Evolutionary conservation across 2,113 vertebrate genomes (phyloP), one percentile per base, ranked within the genome.

Genomic region (Leptosomus discolor): DNA sequence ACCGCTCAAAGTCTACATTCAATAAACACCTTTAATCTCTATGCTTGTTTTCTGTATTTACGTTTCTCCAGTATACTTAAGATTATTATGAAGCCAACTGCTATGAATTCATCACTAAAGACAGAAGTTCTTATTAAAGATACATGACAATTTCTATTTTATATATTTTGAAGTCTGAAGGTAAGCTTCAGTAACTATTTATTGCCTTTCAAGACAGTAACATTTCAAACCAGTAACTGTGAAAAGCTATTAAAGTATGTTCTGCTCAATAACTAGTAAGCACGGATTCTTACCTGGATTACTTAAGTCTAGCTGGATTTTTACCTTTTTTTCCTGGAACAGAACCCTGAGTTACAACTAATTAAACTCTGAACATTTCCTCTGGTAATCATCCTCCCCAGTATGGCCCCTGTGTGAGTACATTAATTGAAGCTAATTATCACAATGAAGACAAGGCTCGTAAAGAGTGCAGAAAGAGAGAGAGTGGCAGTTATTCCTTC

Each of bases 251-350:
- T n/a, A 71, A 19, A 0, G 0, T 6, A n/a, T 11, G 2, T 46
- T 88, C 64, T 61, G 45, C 39, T 92, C 82, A 79, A 4, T 45
- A 43, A 68, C 43, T 32, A 68, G 13, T 39, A 61, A 71, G 15
- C 39, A 68, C 85, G 24, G 21, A 80, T 61, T 93, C 92, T 95
- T 91, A 95, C 85, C 83, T 86, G 54, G 12, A 80, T 69, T 88
- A 90, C 39, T 82, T 54, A 91, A 77, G 29, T 56, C 73, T 88
- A 90, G 46, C 36, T 74, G 41, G 85, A 50, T 63, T 80, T 85
- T 71, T 81, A 75, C 26, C 21, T 79, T 91, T 79, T 91, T 74
- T 68, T 73, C 37, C 27, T 87, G 23, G 37, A 85, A 58, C 21
- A 78, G 36, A 84, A 68, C 18, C 20, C 76, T 20, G 15, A 92